Percentiles rank a stretch among this genome's conserved stretches.
phyloP scores from a whole-genome alignment of 2,113 vertebrate species.

The Anas platyrhynchos region DNA sequence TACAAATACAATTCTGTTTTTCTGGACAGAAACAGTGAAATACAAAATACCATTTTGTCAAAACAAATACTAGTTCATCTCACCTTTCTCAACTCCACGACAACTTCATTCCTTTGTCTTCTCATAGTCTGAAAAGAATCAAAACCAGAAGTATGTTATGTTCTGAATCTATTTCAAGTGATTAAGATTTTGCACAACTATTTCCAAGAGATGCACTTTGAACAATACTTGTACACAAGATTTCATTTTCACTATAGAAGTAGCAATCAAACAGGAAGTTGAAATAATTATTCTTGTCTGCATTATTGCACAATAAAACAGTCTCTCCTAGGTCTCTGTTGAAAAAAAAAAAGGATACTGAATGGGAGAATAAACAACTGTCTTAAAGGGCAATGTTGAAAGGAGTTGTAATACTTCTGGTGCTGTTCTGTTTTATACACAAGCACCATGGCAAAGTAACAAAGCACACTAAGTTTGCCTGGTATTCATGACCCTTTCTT shows the following conservation, averaged over 20 bases:
- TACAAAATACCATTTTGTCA: neutral
- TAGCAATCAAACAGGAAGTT: neutral
- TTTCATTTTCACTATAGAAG: neutral
- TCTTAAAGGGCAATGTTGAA: fast-evolving
- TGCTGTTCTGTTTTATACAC: too few species aligned
- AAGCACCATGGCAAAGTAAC: neutral
- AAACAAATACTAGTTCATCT: constrained; percentile 2
- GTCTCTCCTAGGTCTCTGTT: neutral
- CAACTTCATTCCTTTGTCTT: constrained; percentile 98
- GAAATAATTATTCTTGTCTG: neutral
- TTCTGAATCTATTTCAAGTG: neutral
- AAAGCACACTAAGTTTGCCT: neutral
- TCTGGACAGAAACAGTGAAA: neutral
- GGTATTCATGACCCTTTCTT: neutral
- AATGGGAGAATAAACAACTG: neutral
- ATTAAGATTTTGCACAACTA: neutral
- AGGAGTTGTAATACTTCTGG: neutral
- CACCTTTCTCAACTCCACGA: constrained; percentile 98
- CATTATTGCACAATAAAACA: neutral
- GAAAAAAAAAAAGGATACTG: fast-evolving
- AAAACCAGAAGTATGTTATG: neutral
- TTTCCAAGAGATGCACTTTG: neutral
- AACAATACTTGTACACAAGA: neutral
- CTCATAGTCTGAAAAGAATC: constrained; percentile 90
- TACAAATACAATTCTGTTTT: neutral